Conservation (phyloP, 1,140 invertebrate species). For the Metaphire vulgaris region DNA sequence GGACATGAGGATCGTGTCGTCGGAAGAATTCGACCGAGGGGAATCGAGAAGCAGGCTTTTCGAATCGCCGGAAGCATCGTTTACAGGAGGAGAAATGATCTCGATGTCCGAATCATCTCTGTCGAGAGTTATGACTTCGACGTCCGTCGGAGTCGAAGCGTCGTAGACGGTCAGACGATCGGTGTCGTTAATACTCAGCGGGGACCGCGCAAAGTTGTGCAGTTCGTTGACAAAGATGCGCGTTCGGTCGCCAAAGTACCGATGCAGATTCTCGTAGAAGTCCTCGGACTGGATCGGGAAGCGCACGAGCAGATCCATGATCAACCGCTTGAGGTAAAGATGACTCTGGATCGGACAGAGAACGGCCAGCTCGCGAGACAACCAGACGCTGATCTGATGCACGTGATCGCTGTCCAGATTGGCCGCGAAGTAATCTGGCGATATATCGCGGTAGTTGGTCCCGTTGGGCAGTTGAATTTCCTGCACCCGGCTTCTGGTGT, state of each 20-base stretch:
- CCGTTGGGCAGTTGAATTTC: neutral
- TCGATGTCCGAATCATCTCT: neutral
- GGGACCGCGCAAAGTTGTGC: neutral
- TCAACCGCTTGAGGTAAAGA: neutral
- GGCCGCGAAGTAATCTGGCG: neutral
- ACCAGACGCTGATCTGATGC: neutral
- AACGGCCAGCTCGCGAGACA: neutral
- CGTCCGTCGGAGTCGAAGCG: neutral
- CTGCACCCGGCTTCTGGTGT: neutral
- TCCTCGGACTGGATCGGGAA: neutral
- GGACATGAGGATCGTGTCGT: neutral
- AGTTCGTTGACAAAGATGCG: neutral
- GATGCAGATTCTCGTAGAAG: neutral
- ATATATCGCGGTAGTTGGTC: neutral
- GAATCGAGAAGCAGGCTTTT: too few species aligned
- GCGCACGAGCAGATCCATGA: neutral
- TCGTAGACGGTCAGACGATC: neutral
- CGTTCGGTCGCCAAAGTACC: neutral
- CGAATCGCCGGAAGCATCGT: neutral
- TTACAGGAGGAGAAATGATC: neutral
- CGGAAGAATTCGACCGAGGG: neutral
- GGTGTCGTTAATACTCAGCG: neutral
- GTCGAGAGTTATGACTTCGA: neutral
- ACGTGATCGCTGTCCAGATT: neutral
- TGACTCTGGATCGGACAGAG: neutral